Base-by-base conservation (phyloP, 2,797 vertebrate genomes). In the Lutra lutra region DNA sequence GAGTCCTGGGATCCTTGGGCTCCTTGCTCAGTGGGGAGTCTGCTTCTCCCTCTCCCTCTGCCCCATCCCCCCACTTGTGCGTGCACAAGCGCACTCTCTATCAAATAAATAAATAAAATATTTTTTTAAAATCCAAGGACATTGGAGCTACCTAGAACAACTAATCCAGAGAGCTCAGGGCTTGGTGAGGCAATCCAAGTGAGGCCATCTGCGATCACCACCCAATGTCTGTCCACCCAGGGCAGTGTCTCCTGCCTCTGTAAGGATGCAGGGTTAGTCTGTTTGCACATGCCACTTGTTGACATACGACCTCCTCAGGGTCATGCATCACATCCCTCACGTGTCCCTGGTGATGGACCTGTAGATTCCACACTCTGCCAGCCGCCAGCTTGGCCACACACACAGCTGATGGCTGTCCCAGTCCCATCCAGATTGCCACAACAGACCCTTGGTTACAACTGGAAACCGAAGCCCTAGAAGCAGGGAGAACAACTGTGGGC, bases 371-470 rank as follows among this genome's bases (percentile, higher is more conserved):
- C 8, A 10, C 29, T 51, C 73, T 58, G 20, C 87, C 40, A 54
- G 75, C 77, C 93, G 43, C 54, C 20, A 9, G 58, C 88, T 51
- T 54, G 66, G 82, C 60, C 23, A 14, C 15, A 29, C 12, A 40
- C 80, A n/a, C 80, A 66, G 4, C 62, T 43, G 87, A 78, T 9
- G 51, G 85, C 58, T 95, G 78, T 75, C 62, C 62, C 27, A 9
- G n/a, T 15, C 92, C 92, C 40, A 46, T 70, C 68, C 80, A 23
- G 6, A 68, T 1, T 35, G 70, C 84, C 89, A 92, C 91, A 93
- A 66, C 84, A 90, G 89, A 80, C 20, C 51, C 27, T 94, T 92
- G 93, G 89, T 95, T 56, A 84, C 29, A 95, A 64, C 90, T 78
- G 79, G 84, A 91, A 93, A 86, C 54, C 58, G 93, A 94, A 87